Evolutionary conservation across 2,113 vertebrate species (phyloP).

Genomic region (Furnarius figulus): DNA sequence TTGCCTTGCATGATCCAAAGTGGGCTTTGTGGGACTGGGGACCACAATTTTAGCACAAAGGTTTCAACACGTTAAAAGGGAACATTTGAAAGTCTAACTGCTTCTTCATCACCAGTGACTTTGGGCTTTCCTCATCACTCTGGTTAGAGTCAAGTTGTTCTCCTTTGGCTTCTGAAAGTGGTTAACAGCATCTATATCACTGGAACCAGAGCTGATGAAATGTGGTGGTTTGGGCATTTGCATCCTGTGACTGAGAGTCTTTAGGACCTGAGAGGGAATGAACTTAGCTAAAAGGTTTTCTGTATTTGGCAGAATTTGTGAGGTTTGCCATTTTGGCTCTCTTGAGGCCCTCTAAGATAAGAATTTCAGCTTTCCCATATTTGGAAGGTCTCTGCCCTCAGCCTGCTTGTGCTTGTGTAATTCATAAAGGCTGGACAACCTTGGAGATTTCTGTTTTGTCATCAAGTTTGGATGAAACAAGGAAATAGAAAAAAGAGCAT

Average conservation of each 20-base stretch:
- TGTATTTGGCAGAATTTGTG: not conserved
- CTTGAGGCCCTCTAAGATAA: not conserved
- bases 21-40: not conserved
- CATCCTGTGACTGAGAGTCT: not conserved
- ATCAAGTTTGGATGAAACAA: not conserved
- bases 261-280: not conserved
- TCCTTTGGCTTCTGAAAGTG: not conserved
- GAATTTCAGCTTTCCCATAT: not conserved
- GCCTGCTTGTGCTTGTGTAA: not conserved
- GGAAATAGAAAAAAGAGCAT: not conserved
- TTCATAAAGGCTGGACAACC: not conserved
- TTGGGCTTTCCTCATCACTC: not conserved
- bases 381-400: not conserved
- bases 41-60: rapidly evolving
- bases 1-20: not conserved
- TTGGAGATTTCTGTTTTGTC: not conserved
- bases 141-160: not conserved
- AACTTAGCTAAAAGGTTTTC: not conserved
- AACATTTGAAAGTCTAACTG: not conserved
- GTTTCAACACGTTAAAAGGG: rapidly evolving
- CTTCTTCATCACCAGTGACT: not conserved
- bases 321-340: not conserved
- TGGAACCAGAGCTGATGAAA: not conserved
- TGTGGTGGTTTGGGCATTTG: not conserved
- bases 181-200: rapidly evolving